phyloP scores from a whole-genome alignment of 2,797 vertebrate genomes.

The Myripristis murdjan region DNA sequence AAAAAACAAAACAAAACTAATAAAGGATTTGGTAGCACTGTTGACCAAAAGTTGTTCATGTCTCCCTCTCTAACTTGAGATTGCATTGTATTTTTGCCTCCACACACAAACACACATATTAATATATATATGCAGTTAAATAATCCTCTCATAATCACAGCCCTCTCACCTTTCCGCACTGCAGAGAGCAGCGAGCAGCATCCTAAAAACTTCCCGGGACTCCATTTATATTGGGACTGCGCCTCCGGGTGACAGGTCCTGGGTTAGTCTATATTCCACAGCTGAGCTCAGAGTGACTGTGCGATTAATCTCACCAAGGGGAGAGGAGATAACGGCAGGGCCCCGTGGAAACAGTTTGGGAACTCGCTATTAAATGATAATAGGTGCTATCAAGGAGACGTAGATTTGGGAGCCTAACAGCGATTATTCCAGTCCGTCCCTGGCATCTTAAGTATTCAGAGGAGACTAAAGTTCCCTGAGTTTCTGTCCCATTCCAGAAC shows the following conservation, averaged over 20 bases:
- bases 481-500: too few species aligned
- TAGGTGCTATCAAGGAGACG: constrained; percentile 1
- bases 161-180: background rate
- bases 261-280: constrained; percentile 6
- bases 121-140: background rate
- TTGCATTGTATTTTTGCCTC: too few species aligned
- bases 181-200: background rate
- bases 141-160: background rate
- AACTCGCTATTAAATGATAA: constrained; percentile 51
- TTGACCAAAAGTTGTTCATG: too few species aligned
- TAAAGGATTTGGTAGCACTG: too few species aligned
- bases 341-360: constrained; percentile 12
- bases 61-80: too few species aligned
- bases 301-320: constrained; percentile 11
- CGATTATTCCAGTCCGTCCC: background rate
- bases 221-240: background rate
- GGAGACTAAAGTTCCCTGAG: background rate
- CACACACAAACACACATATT: background rate
- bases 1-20: too few species aligned
- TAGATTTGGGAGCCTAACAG: constrained; percentile 15
- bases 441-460: constrained; percentile 29
- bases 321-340: constrained; percentile 27
- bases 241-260: constrained; percentile 1
- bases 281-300: constrained; percentile 4
- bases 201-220: background rate